A percentile compares a stretch with the other conserved stretches of the same genome.
These are phyloP conservation scores for Heteromormyrus szaboi DNA, from an alignment of 2,797 vertebrate genomes.

Conservation along the genomic window DNA sequence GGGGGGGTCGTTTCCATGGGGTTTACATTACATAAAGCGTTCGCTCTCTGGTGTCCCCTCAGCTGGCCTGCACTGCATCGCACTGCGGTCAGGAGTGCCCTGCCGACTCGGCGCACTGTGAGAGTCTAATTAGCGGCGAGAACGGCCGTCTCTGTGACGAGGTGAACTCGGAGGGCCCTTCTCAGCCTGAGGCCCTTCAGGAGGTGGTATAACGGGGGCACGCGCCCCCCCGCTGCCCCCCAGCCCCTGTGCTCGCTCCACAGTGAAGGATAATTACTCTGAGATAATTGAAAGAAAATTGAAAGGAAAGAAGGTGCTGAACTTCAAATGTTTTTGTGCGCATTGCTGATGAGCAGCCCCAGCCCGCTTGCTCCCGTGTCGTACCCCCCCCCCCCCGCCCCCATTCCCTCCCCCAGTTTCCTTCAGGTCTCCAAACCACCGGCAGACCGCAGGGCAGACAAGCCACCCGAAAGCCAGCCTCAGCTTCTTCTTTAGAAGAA, in stretches of 20 bases:
- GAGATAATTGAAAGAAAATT: conserved; percentile 45
- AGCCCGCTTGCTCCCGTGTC: background rate
- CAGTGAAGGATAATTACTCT: conserved; percentile 14
- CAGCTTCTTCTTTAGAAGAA: background rate
- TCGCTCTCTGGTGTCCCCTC: background rate
- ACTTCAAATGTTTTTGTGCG: conserved; percentile 38
- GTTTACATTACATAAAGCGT: background rate
- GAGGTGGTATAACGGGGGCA: conserved; percentile 55
- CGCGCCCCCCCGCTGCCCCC: conserved; percentile 23
- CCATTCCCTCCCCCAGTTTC: background rate
- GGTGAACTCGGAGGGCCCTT: conserved; percentile 58
- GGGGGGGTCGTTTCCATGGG: background rate
- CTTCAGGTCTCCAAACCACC: background rate
- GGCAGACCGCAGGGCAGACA: background rate
- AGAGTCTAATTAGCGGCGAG: conserved; percentile 59
- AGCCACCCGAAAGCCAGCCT: background rate
- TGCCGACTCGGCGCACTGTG: conserved; percentile 52
- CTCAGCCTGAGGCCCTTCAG: conserved; percentile 51
- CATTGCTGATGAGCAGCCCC: background rate
- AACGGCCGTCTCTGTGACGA: conserved; percentile 54
- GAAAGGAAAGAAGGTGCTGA: conserved; percentile 42
- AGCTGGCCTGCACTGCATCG: conserved; percentile 31
- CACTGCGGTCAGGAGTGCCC: conserved; percentile 30
- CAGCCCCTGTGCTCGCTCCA: background rate
- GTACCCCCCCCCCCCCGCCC: background rate